These are phyloP conservation scores for Leiothrix lutea DNA, from an alignment of 2,113 vertebrate genomes.

Conservation along the genomic window DNA sequence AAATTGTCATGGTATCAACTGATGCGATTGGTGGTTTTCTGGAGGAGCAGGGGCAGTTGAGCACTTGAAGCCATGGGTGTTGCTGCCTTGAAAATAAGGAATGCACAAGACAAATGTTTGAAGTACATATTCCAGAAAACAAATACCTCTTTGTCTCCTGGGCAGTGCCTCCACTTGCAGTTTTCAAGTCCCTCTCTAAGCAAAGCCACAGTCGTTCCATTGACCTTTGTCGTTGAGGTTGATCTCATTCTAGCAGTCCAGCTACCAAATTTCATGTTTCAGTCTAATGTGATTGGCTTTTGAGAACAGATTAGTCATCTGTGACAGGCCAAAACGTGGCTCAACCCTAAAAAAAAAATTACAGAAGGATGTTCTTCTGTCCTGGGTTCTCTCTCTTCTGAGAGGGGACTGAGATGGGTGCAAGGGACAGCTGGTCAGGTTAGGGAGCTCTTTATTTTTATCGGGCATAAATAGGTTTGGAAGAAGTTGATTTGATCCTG, in stretches of 20 bases:
- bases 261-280: not conserved
- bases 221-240: not conserved
- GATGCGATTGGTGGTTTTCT: accelerated
- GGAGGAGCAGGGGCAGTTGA: accelerated
- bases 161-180: not conserved
- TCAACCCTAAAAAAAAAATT: not conserved
- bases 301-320: not conserved
- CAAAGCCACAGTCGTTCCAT: not conserved
- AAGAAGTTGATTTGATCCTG: slow-evolving; percentile 67
- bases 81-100: not conserved
- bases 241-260: not conserved
- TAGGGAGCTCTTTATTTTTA: not conserved
- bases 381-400: not conserved
- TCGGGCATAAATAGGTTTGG: not conserved
- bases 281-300: not conserved
- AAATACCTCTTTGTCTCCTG: not conserved
- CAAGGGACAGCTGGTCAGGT: not conserved
- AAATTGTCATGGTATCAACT: not conserved
- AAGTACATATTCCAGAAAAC: not conserved
- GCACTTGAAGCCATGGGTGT: not conserved
- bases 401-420: not conserved
- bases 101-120: not conserved
- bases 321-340: not conserved
- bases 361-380: not conserved
- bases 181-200: not conserved